Evolutionary conservation across 2,797 vertebrate species (phyloP), one percentile per base, ranked within the genome.

Genomic region (Pseudomugil tenellus): DNA sequence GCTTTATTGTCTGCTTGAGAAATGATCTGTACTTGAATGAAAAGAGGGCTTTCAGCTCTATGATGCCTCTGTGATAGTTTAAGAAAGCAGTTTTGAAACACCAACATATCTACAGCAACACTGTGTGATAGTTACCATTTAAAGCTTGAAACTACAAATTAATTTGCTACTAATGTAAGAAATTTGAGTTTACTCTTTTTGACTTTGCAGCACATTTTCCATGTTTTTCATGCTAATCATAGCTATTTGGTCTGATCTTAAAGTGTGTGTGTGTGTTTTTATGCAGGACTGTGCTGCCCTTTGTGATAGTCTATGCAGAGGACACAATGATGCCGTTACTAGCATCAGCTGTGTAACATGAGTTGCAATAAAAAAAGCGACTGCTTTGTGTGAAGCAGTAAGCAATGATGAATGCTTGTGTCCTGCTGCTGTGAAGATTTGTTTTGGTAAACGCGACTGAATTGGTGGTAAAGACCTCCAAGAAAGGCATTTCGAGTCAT

Each of bases 331-430:
- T 68, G 60, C 63, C 51, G 48, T 35, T n/a, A 63, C 34, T 67
- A 60, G 70, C 31, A 60, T 77, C 74, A 72, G 66, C 71, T 79
- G 71, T 66, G 48, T 29, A 19, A 48, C 63, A 65, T 64, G 39
- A 60, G 67, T 57, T 41, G 31, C 68, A 70, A 59, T 80, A 71
- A 76, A 52, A 53, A 52, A 23, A 13, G 34, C 76, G 81, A 71
- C 70, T 81, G 77, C 58, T 71, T 56, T 62, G 41, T 75, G 52
- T 67, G 51, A 62, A 67, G 52, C 19, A 13, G 49, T 61, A 56
- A 72, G 46, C 57, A 53, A 34, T 65, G 31, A 73, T 62, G 14
- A 41, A 77, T 65, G 52, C 35, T 57, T 6, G 21, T 49, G 26
- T 25, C 67, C 52, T 16, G 35, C 34, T 26, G 46, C 62, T 53